Evolutionary conservation across 2,797 vertebrate species (phyloP).

Genomic region (Enteromius afrohamiltoni): DNA sequence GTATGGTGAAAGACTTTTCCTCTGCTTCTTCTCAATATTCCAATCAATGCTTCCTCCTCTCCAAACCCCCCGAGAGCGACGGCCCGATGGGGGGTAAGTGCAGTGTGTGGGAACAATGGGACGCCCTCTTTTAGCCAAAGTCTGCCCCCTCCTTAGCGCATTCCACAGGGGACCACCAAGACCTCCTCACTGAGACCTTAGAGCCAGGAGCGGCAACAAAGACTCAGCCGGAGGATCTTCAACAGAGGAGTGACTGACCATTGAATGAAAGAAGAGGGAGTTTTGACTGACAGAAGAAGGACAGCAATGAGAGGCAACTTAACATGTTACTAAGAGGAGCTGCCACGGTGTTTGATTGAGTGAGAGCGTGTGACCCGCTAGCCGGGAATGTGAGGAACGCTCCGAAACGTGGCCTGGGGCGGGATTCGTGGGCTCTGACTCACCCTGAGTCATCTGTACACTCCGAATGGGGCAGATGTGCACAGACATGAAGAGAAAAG

Average conservation of each 20-base stretch:
- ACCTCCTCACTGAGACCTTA: conserved; percentile 66
- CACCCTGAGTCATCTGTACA: conserved; percentile 55
- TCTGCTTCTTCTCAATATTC: conserved; percentile 71
- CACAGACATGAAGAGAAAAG: conserved; percentile 47
- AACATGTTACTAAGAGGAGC: conserved; percentile 34
- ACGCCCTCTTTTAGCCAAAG: conserved; percentile 68
- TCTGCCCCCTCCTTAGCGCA: conserved; percentile 80
- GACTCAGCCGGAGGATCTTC: conserved; percentile 51
- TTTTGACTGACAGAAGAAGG: conserved; percentile 61
- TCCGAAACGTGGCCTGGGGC: conserved; percentile 44
- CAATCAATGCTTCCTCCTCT: conserved; percentile 55
- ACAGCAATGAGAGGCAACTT: conserved; percentile 54
- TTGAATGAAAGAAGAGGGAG: conserved; percentile 52
- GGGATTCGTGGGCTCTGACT: conserved; percentile 64
- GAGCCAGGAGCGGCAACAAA: conserved; percentile 77
- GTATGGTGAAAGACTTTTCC: conserved; percentile 60
- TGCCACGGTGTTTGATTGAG: conserved; percentile 44
- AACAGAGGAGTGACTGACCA: conserved; percentile 69
- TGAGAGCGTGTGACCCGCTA: conserved; percentile 51
- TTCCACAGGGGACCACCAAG: conserved; percentile 95
- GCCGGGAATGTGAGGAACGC: conserved; percentile 58
- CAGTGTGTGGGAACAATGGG: conserved; percentile 93
- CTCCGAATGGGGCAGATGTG: conserved; percentile 23
- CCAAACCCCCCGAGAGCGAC: conserved; percentile 80
- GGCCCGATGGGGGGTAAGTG: conserved; percentile 81